Evolutionary conservation across 2,797 vertebrate genomes (phyloP).

Genomic region (Halcyon chelicuti): DNA sequence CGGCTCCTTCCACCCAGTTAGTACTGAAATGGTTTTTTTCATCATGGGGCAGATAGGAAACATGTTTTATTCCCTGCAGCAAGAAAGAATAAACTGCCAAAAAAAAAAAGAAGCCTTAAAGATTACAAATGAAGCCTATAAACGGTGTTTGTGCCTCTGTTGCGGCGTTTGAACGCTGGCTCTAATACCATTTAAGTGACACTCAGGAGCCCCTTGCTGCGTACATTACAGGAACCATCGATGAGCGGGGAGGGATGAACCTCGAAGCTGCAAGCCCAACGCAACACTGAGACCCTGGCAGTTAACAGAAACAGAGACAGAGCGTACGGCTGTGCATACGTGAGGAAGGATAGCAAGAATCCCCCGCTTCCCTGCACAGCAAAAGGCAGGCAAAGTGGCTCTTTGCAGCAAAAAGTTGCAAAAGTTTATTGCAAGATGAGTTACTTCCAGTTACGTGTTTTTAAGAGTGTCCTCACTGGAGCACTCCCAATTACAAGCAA

Average conservation of each 20-base stretch:
- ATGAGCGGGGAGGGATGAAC: background rate
- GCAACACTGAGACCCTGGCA: background rate
- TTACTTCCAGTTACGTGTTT: background rate
- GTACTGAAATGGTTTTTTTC: background rate
- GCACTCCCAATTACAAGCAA: background rate
- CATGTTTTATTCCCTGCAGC: background rate
- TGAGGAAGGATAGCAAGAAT: background rate
- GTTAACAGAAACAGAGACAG: background rate
- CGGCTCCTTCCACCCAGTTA: constrained; percentile 58
- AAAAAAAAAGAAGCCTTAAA: background rate
- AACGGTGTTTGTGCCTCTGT: background rate
- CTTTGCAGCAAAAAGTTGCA: background rate
- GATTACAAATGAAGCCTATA: constrained; percentile 6
- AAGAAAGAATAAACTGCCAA: background rate
- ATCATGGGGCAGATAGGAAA: background rate
- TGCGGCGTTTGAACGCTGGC: background rate
- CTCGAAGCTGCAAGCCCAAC: background rate
- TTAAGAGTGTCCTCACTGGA: background rate
- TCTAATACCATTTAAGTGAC: constrained; percentile 2
- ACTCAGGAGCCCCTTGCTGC: background rate
- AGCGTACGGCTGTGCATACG: background rate
- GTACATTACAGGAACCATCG: background rate
- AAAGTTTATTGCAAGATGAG: background rate
- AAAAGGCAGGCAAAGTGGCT: background rate
- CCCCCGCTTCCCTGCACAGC: background rate